Conservation (phyloP, 2,113 vertebrate genomes). For the Numida meleagris region DNA sequence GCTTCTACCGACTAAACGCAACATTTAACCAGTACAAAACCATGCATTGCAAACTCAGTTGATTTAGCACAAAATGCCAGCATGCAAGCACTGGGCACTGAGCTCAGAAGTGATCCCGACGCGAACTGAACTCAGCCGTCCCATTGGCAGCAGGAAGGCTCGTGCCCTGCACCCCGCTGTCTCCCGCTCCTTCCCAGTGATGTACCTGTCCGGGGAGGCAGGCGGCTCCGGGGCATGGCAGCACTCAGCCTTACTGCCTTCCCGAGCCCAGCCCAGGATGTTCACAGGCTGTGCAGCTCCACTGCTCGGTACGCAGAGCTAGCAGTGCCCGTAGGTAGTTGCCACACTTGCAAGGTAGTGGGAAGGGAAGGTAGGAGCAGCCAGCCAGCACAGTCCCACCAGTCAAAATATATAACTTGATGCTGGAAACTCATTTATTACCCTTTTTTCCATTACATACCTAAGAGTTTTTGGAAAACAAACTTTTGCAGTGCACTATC, state of each 20-base stretch:
- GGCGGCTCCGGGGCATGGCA: fast-evolving
- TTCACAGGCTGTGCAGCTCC: not conserved
- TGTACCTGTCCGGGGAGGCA: not conserved
- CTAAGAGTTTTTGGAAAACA: not conserved
- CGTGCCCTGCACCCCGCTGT: not conserved
- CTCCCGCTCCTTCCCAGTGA: not conserved
- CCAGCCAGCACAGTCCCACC: not conserved
- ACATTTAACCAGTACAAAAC: not conserved
- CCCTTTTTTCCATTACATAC: not conserved
- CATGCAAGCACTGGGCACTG: not conserved
- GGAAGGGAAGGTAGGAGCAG: not conserved
- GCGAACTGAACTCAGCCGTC: fast-evolving
- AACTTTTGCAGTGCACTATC: not conserved
- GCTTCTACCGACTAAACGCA: not conserved
- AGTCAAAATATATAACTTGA: fast-evolving
- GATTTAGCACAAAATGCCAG: not conserved
- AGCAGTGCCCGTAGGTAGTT: not conserved
- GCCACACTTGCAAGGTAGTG: not conserved
- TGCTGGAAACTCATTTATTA: not conserved
- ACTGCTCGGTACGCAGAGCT: not conserved
- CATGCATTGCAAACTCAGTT: not conserved
- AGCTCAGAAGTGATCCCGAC: not conserved
- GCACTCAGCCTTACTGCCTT: fast-evolving
- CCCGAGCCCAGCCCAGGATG: not conserved
- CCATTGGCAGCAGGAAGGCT: not conserved